Evolutionary conservation across 2,113 vertebrate genomes (phyloP).

Genomic region (Proteles cristata): DNA sequence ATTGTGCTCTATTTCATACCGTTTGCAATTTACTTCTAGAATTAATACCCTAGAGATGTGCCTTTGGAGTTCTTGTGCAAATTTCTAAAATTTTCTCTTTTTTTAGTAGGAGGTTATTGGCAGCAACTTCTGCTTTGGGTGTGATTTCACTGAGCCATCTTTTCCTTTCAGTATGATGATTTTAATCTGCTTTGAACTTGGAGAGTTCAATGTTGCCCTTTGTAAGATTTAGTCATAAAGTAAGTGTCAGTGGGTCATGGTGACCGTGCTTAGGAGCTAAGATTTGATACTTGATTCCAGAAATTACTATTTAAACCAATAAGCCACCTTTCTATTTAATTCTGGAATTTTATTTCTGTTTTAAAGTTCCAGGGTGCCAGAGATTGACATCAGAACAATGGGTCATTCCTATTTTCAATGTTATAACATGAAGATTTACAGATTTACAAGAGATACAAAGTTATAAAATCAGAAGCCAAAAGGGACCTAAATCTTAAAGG

Average conservation of each 20-base stretch:
- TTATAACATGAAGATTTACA: constrained; percentile 1
- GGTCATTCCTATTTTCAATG: constrained; percentile 2
- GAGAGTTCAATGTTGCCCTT: background rate
- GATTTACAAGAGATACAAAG: background rate
- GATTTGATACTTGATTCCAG: background rate
- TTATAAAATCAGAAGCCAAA: background rate
- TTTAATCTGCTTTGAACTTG: background rate
- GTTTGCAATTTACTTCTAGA: background rate
- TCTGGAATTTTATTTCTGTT: constrained; percentile 3
- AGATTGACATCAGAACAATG: background rate
- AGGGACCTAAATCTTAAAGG: background rate
- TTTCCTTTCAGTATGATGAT: background rate
- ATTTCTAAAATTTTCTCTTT: background rate
- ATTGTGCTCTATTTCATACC: background rate
- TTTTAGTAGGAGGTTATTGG: background rate
- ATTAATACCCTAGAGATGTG: background rate
- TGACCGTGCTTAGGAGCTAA: background rate
- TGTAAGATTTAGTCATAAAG: background rate
- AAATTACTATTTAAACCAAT: background rate
- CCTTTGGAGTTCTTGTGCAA: background rate
- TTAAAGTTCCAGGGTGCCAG: background rate
- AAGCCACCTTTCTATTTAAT: background rate
- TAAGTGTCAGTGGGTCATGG: background rate
- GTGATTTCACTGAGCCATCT: background rate
- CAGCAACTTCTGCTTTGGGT: background rate